Percentiles rank a stretch among this genome's conserved stretches.
Evolutionary conservation across 2,888 invertebrate species (phyloP).

Genomic region (Calliphora vomitoria): DNA sequence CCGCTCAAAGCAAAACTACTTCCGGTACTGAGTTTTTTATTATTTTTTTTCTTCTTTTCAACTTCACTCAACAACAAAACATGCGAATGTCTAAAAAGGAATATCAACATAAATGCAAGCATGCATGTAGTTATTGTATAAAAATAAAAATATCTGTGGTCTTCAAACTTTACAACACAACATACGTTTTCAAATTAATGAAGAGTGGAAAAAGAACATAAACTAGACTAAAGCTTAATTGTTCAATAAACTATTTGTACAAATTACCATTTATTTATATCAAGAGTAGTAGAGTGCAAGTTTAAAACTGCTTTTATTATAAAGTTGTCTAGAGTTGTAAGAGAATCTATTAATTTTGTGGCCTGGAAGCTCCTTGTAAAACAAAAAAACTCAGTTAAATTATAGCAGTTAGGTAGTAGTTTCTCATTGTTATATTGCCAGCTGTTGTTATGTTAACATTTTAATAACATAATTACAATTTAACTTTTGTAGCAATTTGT

Average conservation of each 20-base stretch:
- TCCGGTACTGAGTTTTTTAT: conserved; percentile 50
- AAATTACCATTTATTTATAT: conserved; percentile 42
- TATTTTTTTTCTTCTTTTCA: not conserved
- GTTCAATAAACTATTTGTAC: conserved; percentile 65
- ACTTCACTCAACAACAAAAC: not conserved
- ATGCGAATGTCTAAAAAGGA: not conserved
- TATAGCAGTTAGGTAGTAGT: conserved; percentile 51
- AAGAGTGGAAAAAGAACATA: conserved; percentile 15
- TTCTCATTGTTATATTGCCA: conserved; percentile 52
- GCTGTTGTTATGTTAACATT: conserved; percentile 28
- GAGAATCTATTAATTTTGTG: conserved; percentile 59
- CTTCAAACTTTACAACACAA: not conserved
- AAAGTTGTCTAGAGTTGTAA: conserved; percentile 35
- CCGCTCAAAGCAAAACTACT: conserved; percentile 69
- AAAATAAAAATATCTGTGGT: not conserved
- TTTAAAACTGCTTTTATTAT: conserved; percentile 25
- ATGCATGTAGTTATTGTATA: not conserved
- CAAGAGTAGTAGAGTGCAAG: not conserved
- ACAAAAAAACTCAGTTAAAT: conserved; percentile 27
- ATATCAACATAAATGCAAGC: not conserved
- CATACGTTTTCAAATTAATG: not conserved
- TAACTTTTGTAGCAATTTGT: conserved; percentile 39
- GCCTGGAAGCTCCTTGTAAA: not conserved
- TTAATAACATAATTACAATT: conserved; percentile 58
- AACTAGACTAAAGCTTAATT: conserved; percentile 63